Evolutionary conservation across 2,797 vertebrate species (phyloP).

Genomic region (Scyliorhinus canicula): DNA sequence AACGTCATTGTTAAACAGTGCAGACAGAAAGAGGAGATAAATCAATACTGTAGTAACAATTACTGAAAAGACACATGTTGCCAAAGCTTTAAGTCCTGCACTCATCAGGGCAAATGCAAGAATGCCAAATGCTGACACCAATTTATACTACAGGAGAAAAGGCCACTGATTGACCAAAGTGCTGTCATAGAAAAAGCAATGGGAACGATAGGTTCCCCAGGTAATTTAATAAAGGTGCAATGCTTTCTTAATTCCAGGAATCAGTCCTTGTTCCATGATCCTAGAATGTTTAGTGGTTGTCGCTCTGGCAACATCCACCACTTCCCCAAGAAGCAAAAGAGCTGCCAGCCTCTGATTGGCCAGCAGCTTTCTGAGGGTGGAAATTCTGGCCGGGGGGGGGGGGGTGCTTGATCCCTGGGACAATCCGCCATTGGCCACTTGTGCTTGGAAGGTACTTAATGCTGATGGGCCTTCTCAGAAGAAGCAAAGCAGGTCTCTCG

Average conservation of each 20-base stretch:
- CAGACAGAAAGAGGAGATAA: not conserved
- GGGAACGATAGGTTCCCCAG: not conserved
- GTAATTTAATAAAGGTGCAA: not conserved
- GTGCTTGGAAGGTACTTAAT: too few relatives aligned
- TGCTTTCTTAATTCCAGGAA: not conserved
- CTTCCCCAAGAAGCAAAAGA: too few relatives aligned
- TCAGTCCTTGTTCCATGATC: too few relatives aligned
- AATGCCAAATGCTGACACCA: not conserved
- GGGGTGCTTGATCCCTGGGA: too few relatives aligned
- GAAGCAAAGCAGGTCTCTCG: too few relatives aligned
- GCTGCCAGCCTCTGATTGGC: too few relatives aligned
- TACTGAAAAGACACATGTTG: not conserved
- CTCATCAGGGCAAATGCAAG: not conserved
- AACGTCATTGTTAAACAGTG: not conserved
- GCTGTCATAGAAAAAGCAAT: not conserved
- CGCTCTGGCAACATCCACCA: too few relatives aligned
- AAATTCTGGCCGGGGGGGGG: too few relatives aligned
- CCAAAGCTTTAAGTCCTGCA: not conserved
- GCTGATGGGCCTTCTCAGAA: too few relatives aligned
- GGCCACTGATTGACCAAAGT: not conserved
- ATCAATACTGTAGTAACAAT: not conserved
- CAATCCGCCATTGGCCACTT: too few relatives aligned
- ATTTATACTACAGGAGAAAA: not conserved
- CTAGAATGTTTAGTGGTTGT: too few relatives aligned
- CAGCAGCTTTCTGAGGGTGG: too few relatives aligned